Base-by-base conservation (phyloP, 2,113 vertebrate species). In the Notothenia rossii region DNA sequence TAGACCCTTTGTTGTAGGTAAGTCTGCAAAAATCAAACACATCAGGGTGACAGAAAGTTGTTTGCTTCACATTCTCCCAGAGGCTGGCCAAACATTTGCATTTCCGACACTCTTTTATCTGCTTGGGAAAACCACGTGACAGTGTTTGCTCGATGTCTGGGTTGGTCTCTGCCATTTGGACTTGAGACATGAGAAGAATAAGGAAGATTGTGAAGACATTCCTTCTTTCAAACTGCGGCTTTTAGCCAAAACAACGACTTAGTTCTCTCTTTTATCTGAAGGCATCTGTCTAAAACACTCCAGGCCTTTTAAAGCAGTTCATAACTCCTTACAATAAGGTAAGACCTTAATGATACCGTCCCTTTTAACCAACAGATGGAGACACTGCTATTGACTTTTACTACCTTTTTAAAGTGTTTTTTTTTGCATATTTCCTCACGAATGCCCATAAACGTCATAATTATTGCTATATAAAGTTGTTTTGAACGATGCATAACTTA, bases 331-430 rank as follows among this genome's bases (percentile, higher is more conserved):
- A 29, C 18, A 51, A 7, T 18, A 40, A 1, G 18, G 10, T n/a
- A 10, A 45, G 40, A 25, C n/a, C 67, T 46, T 11, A 67, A 51
- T 71, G 36, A 72, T 51, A 45, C 10, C n/a, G 49, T 45, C 55
- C 15, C 49, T 77, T 78, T 65, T 72, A 79, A 70, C 88, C 85
- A 91, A 79, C 73, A 90, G 87, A 83, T 91, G 90, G 87, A 46
- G 87, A 79, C 83, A 79, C 82, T 70, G 49, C 45, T 64, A 72
- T 25, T 59, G 5, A 62, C 17, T 36, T 40, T 59, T 40, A 29
- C 3, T 10, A 20, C 17, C 15, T 48, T 55, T 40, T 61, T 13
- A 67, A 77, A 55, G 13, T 51, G 6, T 46, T 18, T 49, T 40
- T 61, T 67, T 40, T 45, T 46, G 53, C 18, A 5, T 50, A 43